A percentile compares a stretch with the other conserved stretches of the same genome.
Evolutionary conservation across 1,140 invertebrate species (phyloP).

Genomic region (Pseudomyrmex pallidus): DNA sequence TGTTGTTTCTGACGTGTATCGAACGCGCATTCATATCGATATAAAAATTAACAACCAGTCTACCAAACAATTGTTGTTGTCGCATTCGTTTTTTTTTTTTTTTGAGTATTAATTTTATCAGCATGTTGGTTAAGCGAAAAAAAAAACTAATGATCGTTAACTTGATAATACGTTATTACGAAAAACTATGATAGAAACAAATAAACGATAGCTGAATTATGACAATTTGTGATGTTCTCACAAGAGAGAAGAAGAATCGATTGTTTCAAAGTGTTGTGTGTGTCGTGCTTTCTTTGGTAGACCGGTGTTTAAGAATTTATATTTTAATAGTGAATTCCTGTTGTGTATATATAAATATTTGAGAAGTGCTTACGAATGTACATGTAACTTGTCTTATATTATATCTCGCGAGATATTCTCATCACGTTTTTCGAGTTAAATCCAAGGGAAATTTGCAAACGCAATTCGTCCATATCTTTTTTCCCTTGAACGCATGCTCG

Average conservation of each 20-base stretch:
- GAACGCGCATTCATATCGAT: slow-evolving; percentile 27
- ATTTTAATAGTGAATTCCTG: slow-evolving; percentile 13
- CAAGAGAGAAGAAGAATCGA: neutral
- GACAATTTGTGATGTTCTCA: slow-evolving; percentile 6
- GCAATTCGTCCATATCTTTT: slow-evolving; percentile 24
- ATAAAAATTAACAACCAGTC: slow-evolving; percentile 10
- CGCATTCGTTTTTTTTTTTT: slow-evolving; percentile 14
- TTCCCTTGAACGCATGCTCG: slow-evolving; percentile 17
- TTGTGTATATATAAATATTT: neutral
- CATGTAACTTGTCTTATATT: slow-evolving; percentile 2
- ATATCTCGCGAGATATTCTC: slow-evolving; percentile 1
- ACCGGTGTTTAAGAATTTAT: slow-evolving; percentile 28
- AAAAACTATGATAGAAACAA: neutral
- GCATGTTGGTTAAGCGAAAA: neutral
- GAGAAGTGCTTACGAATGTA: neutral
- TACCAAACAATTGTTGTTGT: slow-evolving; percentile 12
- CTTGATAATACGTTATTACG: neutral
- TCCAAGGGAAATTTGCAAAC: neutral
- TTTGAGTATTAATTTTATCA: slow-evolving; percentile 11
- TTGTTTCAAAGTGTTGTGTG: neutral
- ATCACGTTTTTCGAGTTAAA: slow-evolving; percentile 18
- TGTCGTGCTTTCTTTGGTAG: slow-evolving; percentile 5
- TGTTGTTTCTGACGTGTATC: slow-evolving; percentile 22
- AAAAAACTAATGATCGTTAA: neutral
- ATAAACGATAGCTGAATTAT: neutral